phyloP scores from a whole-genome alignment of 2,797 vertebrate species.

The Anguilla anguilla region DNA sequence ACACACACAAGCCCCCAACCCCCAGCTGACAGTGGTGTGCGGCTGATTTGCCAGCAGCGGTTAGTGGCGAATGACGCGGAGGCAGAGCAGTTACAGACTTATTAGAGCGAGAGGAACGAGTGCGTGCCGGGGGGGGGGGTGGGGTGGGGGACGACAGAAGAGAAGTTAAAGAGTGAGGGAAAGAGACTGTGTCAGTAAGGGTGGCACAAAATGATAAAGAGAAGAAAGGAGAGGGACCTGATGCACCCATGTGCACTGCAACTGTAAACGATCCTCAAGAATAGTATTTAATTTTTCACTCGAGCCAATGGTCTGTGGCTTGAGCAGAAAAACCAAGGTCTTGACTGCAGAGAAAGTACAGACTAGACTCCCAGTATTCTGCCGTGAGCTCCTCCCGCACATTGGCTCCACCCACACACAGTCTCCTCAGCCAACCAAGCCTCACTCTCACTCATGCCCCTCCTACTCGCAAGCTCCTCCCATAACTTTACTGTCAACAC shows the following conservation, averaged over 20 bases:
- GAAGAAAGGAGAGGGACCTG: neutral
- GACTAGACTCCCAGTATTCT: neutral
- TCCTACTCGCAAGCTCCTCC: neutral
- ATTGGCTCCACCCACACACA: neutral
- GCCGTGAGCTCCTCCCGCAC: neutral
- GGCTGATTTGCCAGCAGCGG: slow-evolving; percentile 30
- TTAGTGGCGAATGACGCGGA: slow-evolving; percentile 27
- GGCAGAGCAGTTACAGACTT: slow-evolving; percentile 36
- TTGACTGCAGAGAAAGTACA: neutral
- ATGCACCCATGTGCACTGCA: too few relatives aligned
- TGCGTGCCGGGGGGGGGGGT: neutral
- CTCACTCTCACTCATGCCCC: neutral
- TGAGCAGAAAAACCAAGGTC: neutral
- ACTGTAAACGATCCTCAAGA: too few relatives aligned
- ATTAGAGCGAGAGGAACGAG: neutral
- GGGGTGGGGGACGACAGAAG: neutral
- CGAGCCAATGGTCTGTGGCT: neutral
- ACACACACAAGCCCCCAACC: slow-evolving; percentile 27
- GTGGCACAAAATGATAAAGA: neutral
- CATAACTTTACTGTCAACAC: neutral
- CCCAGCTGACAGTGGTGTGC: slow-evolving; percentile 41
- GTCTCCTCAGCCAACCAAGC: neutral
- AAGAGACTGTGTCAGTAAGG: neutral
- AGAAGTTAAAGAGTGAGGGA: slow-evolving; percentile 10
- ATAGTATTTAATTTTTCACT: neutral